phyloP scores from a whole-genome alignment of 2,888 invertebrate species.

The Lepidocyrtoides sp. region DNA sequence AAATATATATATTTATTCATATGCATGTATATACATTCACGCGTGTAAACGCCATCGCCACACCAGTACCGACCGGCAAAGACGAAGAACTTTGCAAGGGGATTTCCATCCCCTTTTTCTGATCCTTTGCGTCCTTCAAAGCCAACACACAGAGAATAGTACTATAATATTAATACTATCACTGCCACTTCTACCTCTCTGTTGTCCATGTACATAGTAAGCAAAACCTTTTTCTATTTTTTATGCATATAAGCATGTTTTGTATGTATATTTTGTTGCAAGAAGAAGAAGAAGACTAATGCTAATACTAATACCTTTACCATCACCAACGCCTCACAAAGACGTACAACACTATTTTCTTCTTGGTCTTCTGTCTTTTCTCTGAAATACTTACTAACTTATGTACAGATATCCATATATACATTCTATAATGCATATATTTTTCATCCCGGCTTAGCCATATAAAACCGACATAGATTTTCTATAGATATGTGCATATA shows the following conservation, averaged over 20 bases:
- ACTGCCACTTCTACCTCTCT: not conserved
- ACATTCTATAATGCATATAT: too few relatives aligned
- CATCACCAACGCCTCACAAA: conserved; percentile 3
- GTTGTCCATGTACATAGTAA: too few relatives aligned
- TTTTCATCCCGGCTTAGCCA: conserved; percentile 66
- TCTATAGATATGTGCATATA: not conserved
- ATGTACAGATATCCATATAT: conserved; percentile 49
- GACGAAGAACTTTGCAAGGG: conserved; percentile 80
- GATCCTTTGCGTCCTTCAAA: conserved; percentile 82
- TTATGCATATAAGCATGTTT: not conserved
- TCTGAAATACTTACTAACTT: conserved; percentile 61
- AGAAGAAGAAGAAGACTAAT: too few relatives aligned
- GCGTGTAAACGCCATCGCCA: conserved; percentile 8
- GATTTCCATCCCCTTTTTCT: conserved; percentile 82
- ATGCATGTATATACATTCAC: not conserved
- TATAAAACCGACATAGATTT: conserved; percentile 43
- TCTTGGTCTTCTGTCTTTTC: conserved; percentile 27
- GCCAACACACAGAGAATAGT: conserved; percentile 6
- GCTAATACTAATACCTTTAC: conserved; percentile 73
- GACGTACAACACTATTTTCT: conserved; percentile 43
- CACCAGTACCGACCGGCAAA: not conserved
- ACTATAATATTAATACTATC: conserved; percentile 3
- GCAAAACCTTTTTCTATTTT: too few relatives aligned
- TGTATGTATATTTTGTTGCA: conserved; percentile 50
- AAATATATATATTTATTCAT: conserved; percentile 33